Percentiles rank a stretch among this genome's conserved stretches.
These are phyloP conservation scores for Lepidochrysops patricia DNA, from an alignment of 2,888 invertebrate genomes.

Conservation along the genomic window DNA sequence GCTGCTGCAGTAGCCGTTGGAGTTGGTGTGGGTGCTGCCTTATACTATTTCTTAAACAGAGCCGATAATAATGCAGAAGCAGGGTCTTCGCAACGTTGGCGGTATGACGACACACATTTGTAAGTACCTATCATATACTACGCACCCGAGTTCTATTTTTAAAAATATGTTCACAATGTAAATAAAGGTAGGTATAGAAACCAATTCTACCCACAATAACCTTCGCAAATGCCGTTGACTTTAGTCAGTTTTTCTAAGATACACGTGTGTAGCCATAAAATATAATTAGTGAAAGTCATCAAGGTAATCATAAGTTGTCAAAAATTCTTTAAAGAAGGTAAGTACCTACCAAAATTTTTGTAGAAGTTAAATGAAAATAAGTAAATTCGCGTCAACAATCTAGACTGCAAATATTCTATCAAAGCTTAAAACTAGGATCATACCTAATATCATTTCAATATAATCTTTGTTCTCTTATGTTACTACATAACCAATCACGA, in stretches of 20 bases:
- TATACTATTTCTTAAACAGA: slow-evolving; percentile 58
- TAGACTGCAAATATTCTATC: too few relatives aligned
- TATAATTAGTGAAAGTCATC: too few relatives aligned
- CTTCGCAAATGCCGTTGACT: neutral
- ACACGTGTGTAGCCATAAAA: too few relatives aligned
- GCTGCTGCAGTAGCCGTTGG: slow-evolving; percentile 50
- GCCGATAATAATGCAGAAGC: slow-evolving; percentile 39
- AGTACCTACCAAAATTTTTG: too few relatives aligned
- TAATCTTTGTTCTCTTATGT: too few relatives aligned
- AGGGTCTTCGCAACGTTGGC: slow-evolving; percentile 44
- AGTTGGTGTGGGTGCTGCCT: slow-evolving; percentile 59
- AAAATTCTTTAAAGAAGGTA: too few relatives aligned
- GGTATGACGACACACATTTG: slow-evolving; percentile 33
- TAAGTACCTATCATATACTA: slow-evolving; percentile 20
- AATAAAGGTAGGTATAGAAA: neutral
- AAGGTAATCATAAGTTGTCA: too few relatives aligned
- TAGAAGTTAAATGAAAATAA: too few relatives aligned
- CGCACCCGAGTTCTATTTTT: slow-evolving; percentile 3
- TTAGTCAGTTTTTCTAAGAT: neutral
- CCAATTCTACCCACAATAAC: neutral
- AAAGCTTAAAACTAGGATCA: too few relatives aligned
- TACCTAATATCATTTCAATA: too few relatives aligned
- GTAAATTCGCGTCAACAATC: too few relatives aligned
- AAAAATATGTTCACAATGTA: neutral
- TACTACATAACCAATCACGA: too few relatives aligned